Conservation (phyloP, 2,113 vertebrate species). For the Manacus vitellinus region DNA sequence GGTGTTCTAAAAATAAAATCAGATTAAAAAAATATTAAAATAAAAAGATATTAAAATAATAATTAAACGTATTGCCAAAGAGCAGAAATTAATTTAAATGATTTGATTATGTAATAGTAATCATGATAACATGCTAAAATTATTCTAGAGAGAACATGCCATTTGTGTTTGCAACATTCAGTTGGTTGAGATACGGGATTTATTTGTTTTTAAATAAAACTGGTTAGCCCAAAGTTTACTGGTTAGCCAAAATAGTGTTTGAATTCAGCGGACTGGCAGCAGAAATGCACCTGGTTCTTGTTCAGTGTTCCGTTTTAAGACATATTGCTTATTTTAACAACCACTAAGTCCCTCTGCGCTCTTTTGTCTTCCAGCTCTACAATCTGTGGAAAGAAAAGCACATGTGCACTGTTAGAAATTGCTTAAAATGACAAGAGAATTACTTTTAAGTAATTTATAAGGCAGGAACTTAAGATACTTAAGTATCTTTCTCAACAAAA, state of each 20-base stretch:
- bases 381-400: neutral
- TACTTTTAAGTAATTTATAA: neutral
- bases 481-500: neutral
- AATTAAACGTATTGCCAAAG: neutral
- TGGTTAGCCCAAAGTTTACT: neutral
- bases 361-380: neutral
- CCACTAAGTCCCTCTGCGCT: neutral
- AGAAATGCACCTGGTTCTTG: neutral
- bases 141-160: neutral
- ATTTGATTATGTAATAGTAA: neutral
- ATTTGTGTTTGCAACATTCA: neutral
- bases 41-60: neutral
- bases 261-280: neutral
- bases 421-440: neutral
- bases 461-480: neutral
- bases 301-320: neutral
- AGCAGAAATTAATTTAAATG: neutral
- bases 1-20: neutral
- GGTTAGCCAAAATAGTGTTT: neutral
- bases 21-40: neutral
- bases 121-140: neutral
- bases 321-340: neutral
- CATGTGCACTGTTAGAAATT: neutral
- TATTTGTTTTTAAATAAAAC: neutral
- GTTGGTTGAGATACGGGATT: fast-evolving